These are phyloP conservation scores for Lepidurus couesii DNA, from an alignment of 1,140 invertebrate species.

Conservation along the genomic window DNA sequence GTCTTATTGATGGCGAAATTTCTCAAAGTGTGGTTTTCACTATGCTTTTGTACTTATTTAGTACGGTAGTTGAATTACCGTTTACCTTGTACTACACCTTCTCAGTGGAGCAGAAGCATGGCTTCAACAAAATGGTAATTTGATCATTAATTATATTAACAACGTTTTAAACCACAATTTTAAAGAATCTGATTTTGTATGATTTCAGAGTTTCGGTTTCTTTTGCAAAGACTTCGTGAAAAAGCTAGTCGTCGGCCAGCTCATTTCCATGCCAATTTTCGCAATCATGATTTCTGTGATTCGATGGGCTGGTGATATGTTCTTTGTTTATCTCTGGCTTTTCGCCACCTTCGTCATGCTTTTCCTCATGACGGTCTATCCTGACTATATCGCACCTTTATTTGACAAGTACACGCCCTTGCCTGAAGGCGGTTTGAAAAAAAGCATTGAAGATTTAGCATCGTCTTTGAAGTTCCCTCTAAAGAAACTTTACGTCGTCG, in stretches of 20 bases:
- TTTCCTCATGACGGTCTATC: constrained; percentile 84
- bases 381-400: constrained; percentile 92
- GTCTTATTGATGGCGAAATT: constrained; percentile 57
- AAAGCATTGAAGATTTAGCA: constrained; percentile 83
- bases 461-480: constrained; percentile 83
- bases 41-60: constrained; percentile 61
- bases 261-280: constrained; percentile 72
- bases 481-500: constrained; percentile 92
- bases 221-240: constrained; percentile 93
- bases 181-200: constrained; percentile 42
- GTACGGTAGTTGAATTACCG: constrained; percentile 70
- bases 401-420: constrained; percentile 98
- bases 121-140: constrained; percentile 88
- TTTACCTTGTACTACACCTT: constrained; percentile 86
- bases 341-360: constrained; percentile 74
- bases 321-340: constrained; percentile 92
- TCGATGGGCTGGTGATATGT: constrained; percentile 79
- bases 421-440: constrained; percentile 79
- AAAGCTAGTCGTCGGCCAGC: constrained; percentile 69
- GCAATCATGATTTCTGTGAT: constrained; percentile 81
- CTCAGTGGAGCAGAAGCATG: constrained; percentile 92
- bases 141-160: constrained; percentile 23
- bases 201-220: constrained; percentile 72
- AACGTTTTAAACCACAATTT: constrained; percentile 26
- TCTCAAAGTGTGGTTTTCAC: constrained; percentile 70